Evolutionary conservation across 2,113 vertebrate species (phyloP).

Genomic region (Brienomyrus brachyistius): DNA sequence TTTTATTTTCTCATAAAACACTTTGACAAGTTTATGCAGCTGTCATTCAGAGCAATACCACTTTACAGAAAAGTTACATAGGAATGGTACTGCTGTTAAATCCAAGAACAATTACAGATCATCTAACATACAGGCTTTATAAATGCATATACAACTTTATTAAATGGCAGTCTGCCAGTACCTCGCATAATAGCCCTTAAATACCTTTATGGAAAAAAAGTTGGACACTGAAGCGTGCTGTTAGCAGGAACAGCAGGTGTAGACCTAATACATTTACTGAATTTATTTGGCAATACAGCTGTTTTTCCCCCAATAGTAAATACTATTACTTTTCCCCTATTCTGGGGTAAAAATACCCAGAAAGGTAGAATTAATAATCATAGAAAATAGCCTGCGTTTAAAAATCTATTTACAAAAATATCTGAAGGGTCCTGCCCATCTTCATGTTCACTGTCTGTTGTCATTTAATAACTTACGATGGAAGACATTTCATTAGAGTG

Average conservation of each 20-base stretch:
- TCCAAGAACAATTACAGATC: neutral
- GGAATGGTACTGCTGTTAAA: neutral
- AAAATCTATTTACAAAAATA: slow-evolving; percentile 47
- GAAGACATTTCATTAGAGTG: slow-evolving; percentile 16
- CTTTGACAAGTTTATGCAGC: slow-evolving; percentile 32
- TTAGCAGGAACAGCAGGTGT: slow-evolving; percentile 15
- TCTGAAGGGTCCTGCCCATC: slow-evolving; percentile 59
- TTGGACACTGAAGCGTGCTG: neutral
- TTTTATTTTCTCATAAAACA: slow-evolving; percentile 25
- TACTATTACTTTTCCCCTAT: slow-evolving; percentile 34
- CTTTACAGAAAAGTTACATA: slow-evolving; percentile 23
- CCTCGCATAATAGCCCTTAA: slow-evolving; percentile 24
- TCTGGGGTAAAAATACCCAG: slow-evolving; percentile 40
- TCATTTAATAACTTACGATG: slow-evolving; percentile 49
- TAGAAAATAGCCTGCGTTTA: slow-evolving; percentile 35
- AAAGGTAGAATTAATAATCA: slow-evolving; percentile 26
- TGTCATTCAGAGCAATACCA: neutral
- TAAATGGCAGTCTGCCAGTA: slow-evolving; percentile 27
- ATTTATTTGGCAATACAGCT: neutral
- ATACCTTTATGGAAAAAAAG: slow-evolving; percentile 19
- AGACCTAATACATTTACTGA: neutral
- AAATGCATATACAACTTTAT: slow-evolving; percentile 17
- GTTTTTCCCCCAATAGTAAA: neutral
- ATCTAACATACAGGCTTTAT: slow-evolving; percentile 16
- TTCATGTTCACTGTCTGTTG: slow-evolving; percentile 1